Base-by-base conservation (phyloP, 2,113 vertebrate species). In the Xenopus tropicalis region DNA sequence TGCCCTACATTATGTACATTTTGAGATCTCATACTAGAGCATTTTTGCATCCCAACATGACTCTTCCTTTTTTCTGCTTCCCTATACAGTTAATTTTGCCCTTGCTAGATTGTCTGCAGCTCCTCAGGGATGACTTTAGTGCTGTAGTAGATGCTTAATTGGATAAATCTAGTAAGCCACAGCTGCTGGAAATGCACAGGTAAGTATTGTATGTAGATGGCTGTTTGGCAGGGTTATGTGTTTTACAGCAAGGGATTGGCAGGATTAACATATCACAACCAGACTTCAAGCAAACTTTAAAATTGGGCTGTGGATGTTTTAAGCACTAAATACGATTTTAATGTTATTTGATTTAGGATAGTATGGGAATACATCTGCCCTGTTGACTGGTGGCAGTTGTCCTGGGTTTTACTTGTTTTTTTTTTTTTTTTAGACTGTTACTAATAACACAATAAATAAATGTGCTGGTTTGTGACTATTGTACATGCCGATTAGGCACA, bases 71-170 rank as follows among this genome's bases (percentile, higher is more conserved):
- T 67, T 51, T 67, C 65, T 67, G 65, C 65, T 67, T 67, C 44
- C 19, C 65, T 67, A 52, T 67, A 67, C 44, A 67, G 65, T 51
- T 67, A 52, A 52, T 67, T 67, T 51, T 67, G 65, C 19, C 65
- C 65, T 67, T 67, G 44, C 65, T 67, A 67, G 44, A 67, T 51
- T 67, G 65, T 67, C 44, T 67, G 65, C 42, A 14, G 65, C 22
- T 67, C 65, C 20, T 67, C 44, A 67, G 46, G 65, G 65, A 67
- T 67, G 65, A 67, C 65, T 67, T 67, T 67, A 67, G 65, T 67
- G 65, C 65, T 67, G 65, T 67, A 67, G 65, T 52, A 51, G 21
- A 67, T 48, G 65, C 65, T 67, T 67, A 67, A 67, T 6, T 67
- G 44, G 65, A 67, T 67, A 51, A 67, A 67, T 67, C 65, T 67